A percentile compares a stretch with the other conserved stretches of the same genome.
These are phyloP conservation scores for Escarpia spicata DNA, from an alignment of 2,888 invertebrate genomes.

Conservation along the genomic window DNA sequence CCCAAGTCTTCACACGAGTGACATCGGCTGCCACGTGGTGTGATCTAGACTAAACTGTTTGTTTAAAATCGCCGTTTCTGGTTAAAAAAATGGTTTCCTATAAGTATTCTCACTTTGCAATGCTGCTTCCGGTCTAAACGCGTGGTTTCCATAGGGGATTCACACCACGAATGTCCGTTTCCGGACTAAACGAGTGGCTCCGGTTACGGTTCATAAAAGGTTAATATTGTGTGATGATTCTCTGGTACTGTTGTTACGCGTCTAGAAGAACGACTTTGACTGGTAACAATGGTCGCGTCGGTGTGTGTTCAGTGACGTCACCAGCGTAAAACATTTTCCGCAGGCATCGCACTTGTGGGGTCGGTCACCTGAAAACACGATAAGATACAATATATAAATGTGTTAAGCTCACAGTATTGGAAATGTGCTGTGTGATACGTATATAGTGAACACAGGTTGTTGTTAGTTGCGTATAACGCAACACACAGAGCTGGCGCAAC, in stretches of 20 bases:
- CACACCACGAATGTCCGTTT: neutral
- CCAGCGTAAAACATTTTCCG: neutral
- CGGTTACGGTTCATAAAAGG: too few species aligned
- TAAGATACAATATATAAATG: neutral
- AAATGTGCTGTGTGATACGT: too few species aligned
- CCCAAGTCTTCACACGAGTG: too few species aligned
- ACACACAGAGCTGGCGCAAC: too few species aligned
- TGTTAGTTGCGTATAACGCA: neutral
- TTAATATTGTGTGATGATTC: too few species aligned
- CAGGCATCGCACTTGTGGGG: neutral
- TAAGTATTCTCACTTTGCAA: neutral
- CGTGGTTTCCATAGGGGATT: neutral
- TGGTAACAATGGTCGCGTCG: neutral
- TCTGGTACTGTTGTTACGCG: neutral
- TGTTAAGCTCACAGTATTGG: too few species aligned
- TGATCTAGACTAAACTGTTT: too few species aligned
- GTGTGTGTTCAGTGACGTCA: neutral
- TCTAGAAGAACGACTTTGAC: neutral
- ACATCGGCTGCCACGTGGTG: too few species aligned
- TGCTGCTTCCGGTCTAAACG: neutral
- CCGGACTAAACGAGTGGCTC: neutral
- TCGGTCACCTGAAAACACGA: neutral
- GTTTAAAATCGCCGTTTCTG: too few species aligned
- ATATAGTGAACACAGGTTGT: neutral
- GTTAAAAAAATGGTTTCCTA: too few species aligned